Evolutionary conservation across 1,140 invertebrate species (phyloP).

Genomic region (Drosophila rhopaloa): DNA sequence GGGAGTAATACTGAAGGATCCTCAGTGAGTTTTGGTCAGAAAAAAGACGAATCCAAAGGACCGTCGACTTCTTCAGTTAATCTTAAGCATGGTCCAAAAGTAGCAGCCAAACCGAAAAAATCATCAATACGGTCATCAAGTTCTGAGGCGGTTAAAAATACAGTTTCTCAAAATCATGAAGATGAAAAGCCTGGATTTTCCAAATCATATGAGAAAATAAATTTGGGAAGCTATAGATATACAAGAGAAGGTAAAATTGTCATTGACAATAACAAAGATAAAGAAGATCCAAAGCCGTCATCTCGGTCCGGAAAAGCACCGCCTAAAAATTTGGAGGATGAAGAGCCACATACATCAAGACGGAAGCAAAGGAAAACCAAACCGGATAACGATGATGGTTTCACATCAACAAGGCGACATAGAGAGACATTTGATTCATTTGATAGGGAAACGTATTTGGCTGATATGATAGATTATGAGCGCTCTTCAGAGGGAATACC

Average conservation of each 20-base stretch:
- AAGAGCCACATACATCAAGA: neutral
- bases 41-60: neutral
- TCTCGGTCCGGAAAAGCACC: neutral
- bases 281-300: neutral
- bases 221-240: neutral
- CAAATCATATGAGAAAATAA: neutral
- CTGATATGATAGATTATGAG: slow-evolving; percentile 1
- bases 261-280: neutral
- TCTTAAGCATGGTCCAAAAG: neutral
- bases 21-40: too few relatives aligned
- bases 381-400: too few relatives aligned
- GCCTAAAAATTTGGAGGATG: neutral
- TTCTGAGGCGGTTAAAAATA: neutral
- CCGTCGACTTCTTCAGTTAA: neutral
- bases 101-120: neutral
- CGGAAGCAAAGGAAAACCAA: neutral
- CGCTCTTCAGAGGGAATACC: slow-evolving; percentile 2
- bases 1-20: neutral
- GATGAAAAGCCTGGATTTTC: neutral
- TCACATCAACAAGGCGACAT: neutral
- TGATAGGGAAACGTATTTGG: neutral
- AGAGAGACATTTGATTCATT: slow-evolving; percentile 4
- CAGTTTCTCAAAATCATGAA: neutral
- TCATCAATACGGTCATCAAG: neutral
- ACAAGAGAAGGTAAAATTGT: too few relatives aligned